Percentiles rank a stretch among this genome's conserved stretches.
These are phyloP conservation scores for Salvelinus sp. DNA, from an alignment of 2,113 vertebrate species.

Conservation along the genomic window DNA sequence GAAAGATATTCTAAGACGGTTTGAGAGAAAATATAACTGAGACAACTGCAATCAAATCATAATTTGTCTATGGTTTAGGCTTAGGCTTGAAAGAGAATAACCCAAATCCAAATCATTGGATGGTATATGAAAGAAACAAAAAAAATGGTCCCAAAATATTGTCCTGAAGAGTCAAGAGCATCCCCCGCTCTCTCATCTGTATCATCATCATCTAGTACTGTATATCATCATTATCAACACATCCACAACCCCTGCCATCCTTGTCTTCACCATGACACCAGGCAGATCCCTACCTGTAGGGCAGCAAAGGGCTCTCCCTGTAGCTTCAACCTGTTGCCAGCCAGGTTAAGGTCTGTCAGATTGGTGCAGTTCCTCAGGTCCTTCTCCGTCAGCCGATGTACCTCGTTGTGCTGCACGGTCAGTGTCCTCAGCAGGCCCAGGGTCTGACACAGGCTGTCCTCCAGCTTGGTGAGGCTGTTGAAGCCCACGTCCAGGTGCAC, in stretches of 20 bases:
- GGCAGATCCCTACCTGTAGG: slow-evolving; percentile 60
- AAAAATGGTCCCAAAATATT: too few species aligned
- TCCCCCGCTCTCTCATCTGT: background rate
- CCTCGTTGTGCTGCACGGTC: slow-evolving; percentile 81
- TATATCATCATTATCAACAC: background rate
- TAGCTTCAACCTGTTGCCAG: slow-evolving; percentile 78
- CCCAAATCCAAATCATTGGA: too few species aligned
- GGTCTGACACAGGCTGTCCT: slow-evolving; percentile 73
- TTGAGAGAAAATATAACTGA: background rate
- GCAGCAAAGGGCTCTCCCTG: slow-evolving; percentile 77
- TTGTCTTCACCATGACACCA: background rate
- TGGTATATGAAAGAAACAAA: too few species aligned
- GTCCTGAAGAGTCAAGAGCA: background rate
- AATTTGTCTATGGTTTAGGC: background rate
- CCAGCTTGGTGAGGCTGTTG: slow-evolving; percentile 81
- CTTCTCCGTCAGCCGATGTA: slow-evolving; percentile 69
- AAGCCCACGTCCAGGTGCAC: slow-evolving; percentile 75
- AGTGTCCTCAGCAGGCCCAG: slow-evolving; percentile 76
- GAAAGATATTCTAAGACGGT: slow-evolving; percentile 15
- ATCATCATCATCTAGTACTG: background rate
- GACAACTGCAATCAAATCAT: background rate
- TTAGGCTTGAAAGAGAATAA: too few species aligned
- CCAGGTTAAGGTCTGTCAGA: slow-evolving; percentile 76
- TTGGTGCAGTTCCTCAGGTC: slow-evolving; percentile 74
- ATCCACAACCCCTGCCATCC: background rate